Conservation (phyloP, 30 jellyfish, hydroid and myxozoan species). For the Cassiopea andromeda region DNA sequence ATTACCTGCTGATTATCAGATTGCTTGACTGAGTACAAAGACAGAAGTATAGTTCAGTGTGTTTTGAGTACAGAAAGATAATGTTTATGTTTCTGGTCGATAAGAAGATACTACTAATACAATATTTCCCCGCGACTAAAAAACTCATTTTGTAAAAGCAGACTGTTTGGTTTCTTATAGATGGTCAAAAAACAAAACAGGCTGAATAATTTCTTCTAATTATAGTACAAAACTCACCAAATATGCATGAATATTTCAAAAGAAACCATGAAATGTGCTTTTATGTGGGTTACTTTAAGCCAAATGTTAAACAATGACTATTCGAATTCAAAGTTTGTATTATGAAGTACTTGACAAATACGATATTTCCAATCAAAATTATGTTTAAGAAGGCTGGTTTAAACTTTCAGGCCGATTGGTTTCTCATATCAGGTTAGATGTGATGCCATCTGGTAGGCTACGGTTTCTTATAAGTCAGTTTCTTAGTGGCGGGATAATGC, state of each 20-base stretch:
- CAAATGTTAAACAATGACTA: not conserved
- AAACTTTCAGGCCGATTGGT: not conserved
- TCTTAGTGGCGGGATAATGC: not conserved
- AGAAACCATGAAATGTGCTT: not conserved
- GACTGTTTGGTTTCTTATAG: not conserved
- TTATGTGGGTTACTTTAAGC: not conserved
- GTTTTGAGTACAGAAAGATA: too few relatives aligned
- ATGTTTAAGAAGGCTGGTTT: not conserved
- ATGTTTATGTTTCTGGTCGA: too few relatives aligned
- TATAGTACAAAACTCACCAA: not conserved
- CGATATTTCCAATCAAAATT: not conserved
- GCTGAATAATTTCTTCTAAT: constrained; percentile 6
- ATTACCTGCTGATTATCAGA: too few relatives aligned
- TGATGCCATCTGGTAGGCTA: not conserved
- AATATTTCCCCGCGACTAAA: not conserved
- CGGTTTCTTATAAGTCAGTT: not conserved
- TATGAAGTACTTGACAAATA: not conserved
- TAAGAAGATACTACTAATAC: not conserved
- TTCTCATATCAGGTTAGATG: not conserved
- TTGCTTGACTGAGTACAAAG: too few relatives aligned
- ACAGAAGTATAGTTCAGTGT: too few relatives aligned
- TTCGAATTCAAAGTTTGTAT: not conserved
- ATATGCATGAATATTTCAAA: not conserved
- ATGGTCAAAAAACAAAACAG: not conserved
- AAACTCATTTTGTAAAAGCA: not conserved